Base-by-base conservation (phyloP, 2,888 invertebrate genomes). In the Brachylomia viminalis region DNA sequence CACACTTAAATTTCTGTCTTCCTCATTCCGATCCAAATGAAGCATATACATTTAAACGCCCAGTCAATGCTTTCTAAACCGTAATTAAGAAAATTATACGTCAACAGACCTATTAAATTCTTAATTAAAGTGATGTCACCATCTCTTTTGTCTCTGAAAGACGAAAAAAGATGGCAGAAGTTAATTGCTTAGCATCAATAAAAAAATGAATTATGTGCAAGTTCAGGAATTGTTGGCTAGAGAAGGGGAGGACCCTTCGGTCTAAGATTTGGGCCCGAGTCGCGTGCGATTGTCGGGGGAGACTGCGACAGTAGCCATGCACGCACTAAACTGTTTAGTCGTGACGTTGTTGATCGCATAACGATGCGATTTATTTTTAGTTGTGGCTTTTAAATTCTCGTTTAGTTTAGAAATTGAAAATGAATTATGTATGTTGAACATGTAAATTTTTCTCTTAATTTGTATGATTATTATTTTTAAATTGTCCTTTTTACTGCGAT, bases 101-200 rank as follows among this genome's bases (percentile, higher is more conserved):
- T 85, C 80, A 78, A 83, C 79, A 65, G 70, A 82, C 76, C 79
- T 78, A 81, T 87, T 80, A 82, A 82, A 80, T 84, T 85, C 87
- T 82, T 87, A 87, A 88, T 88, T 88, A 85, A 87, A 84, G 64
- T 87, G 72, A 88, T 86, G 88, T 88, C 79, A 68, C 61, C 75
- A 78, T 80, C 66, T 80, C 80, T 77, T 88, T 86, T 86, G 79
- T 82, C 68, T 70, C 64, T 47, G 30, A 62, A 74, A 61, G 74
- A 86, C n/a, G 47, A 79, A 80, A 81, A 84, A 90, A 89, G 89
- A 87, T 87, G 85, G 83, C 88, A 86, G 85, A 89, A 93, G 90
- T 92, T 92, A 92, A 93, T 93, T 92, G 92, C 90, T 90, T 82
- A 86, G 89, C 92, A 92, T 93, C 92, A 92, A 93, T 94, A 93